A percentile compares a stretch with the other conserved stretches of the same genome.
These are phyloP conservation scores for Aplochiton taeniatus DNA, from an alignment of 2,797 vertebrate species.

Conservation along the genomic window DNA sequence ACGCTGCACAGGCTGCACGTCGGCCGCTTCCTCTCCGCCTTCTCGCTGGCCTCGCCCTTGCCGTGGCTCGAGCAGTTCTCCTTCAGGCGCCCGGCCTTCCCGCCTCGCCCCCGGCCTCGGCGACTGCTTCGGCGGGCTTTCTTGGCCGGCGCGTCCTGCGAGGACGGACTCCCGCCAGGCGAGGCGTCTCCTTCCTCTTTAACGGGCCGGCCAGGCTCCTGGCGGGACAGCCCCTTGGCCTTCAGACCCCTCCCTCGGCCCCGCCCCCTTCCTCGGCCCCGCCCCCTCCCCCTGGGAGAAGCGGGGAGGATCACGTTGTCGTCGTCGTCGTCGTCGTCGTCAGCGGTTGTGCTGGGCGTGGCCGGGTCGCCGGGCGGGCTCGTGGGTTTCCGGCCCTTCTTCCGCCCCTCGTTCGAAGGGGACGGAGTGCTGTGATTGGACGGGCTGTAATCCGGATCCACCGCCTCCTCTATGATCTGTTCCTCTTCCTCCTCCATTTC, in stretches of 20 bases:
- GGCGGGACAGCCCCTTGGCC: constrained; percentile 5
- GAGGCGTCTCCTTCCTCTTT: constrained; percentile 9
- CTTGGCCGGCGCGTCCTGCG: constrained; percentile 9
- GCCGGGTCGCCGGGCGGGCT: constrained; percentile 29
- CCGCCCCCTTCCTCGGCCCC: constrained; percentile 22
- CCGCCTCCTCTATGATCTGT: neutral
- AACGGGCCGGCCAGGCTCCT: constrained; percentile 2
- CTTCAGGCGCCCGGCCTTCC: constrained; percentile 51
- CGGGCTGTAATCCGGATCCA: neutral
- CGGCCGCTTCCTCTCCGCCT: constrained; percentile 72
- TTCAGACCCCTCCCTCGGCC: constrained; percentile 7
- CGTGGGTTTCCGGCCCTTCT: constrained; percentile 40
- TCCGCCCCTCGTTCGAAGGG: neutral
- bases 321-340: constrained; percentile 10
- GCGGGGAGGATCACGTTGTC: constrained; percentile 3
- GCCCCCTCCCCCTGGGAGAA: constrained; percentile 28
- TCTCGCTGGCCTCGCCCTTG: constrained; percentile 57
- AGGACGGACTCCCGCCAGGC: neutral
- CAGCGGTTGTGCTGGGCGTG: constrained; percentile 10
- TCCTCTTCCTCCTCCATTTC: constrained; percentile 20
- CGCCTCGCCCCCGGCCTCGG: neutral
- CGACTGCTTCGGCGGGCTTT: constrained; percentile 26
- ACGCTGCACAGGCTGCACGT: constrained; percentile 90
- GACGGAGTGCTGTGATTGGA: neutral
- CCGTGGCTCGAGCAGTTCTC: constrained; percentile 78